Evolutionary conservation across 1,140 invertebrate genomes (phyloP).

Genomic region (Pseudomyrmex concolor): DNA sequence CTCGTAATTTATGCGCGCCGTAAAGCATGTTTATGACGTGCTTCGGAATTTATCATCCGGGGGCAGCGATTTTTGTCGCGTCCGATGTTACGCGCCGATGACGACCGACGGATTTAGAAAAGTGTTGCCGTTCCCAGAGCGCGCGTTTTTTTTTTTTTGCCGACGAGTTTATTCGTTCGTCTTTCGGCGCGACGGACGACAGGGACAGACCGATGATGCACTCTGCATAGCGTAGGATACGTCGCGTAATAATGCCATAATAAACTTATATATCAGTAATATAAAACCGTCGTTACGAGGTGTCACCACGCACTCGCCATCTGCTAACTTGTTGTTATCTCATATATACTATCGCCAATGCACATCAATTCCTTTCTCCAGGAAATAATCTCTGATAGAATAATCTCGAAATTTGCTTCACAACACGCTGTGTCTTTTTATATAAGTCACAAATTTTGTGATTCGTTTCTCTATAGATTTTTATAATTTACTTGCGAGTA

Average conservation of each 20-base stretch:
- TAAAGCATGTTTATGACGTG: conserved; percentile 58
- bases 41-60: conserved; percentile 50
- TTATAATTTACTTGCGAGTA: not conserved
- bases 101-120: conserved; percentile 35
- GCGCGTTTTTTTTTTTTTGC: not conserved
- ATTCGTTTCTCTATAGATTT: no score
- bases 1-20: conserved; percentile 55
- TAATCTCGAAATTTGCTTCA: not conserved
- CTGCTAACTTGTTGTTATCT: conserved; percentile 8
- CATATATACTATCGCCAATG: not conserved
- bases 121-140: not conserved
- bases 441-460: not conserved
- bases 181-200: not conserved
- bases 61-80: conserved; percentile 44
- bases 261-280: conserved; percentile 39
- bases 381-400: not conserved
- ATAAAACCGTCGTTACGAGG: conserved; percentile 32
- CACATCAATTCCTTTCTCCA: not conserved
- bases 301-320: conserved; percentile 3
- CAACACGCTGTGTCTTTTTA: not conserved
- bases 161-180: conserved; percentile 11
- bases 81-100: conserved; percentile 22
- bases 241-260: conserved; percentile 6
- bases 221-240: no score
- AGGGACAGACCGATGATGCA: not conserved